A percentile compares a stretch with the other conserved stretches of the same genome.
Conservation (phyloP, 2,113 vertebrate genomes). For the Protomyctophum bolini region DNA sequence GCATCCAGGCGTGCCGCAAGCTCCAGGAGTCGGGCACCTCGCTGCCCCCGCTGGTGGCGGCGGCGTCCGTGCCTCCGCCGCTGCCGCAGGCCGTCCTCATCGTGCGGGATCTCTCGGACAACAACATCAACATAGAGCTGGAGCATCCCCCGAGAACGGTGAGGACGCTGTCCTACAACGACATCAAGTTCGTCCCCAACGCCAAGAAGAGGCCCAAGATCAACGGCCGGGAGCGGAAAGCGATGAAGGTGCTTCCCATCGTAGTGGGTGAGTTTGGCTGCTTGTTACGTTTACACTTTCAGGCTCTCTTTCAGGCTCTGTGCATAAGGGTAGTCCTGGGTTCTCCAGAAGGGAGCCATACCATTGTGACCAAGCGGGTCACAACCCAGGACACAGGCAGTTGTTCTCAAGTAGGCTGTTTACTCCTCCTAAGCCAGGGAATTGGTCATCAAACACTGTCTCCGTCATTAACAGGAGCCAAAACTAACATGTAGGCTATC, state of each 20-base stretch:
- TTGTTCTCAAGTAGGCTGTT: no score
- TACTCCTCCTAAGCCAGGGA: no score
- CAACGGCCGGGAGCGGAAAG: slow-evolving; percentile 90
- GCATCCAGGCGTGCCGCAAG: slow-evolving; percentile 77
- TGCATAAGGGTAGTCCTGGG: no score
- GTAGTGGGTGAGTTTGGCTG: slow-evolving; percentile 87
- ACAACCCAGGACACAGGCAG: no score
- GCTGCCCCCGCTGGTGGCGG: slow-evolving; percentile 55
- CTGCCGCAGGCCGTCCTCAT: slow-evolving; percentile 61
- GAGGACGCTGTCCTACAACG: slow-evolving; percentile 75
- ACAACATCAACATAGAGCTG: no score
- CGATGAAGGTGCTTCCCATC: slow-evolving; percentile 92
- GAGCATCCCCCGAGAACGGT: slow-evolving; percentile 21
- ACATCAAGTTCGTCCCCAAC: slow-evolving; percentile 68
- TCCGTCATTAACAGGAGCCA: no score
- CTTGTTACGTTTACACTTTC: neutral
- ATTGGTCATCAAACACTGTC: no score
- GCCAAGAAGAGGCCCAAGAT: slow-evolving; percentile 85
- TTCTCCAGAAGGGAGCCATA: no score
- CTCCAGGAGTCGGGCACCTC: slow-evolving; percentile 65
- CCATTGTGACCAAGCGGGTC: no score
- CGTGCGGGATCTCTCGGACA: slow-evolving; percentile 52
- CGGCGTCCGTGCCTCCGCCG: slow-evolving; percentile 58
- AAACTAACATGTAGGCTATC: no score
- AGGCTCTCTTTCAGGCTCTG: no score